phyloP scores from a whole-genome alignment of 2,113 vertebrate species.

The Nothoprocta perdicaria region DNA sequence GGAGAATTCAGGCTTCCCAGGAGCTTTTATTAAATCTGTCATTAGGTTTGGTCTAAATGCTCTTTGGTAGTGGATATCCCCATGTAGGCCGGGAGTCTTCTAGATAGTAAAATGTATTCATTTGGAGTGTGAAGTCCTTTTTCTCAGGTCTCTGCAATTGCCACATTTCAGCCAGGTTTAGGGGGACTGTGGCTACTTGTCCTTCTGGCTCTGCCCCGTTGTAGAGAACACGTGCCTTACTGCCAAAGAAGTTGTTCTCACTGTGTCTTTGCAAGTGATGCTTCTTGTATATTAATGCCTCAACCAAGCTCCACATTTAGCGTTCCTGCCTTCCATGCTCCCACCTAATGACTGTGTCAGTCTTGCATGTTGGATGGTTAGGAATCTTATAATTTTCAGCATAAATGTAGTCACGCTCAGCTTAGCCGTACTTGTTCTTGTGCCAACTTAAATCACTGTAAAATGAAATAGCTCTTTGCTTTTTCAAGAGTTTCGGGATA shows the following conservation, averaged over 20 bases:
- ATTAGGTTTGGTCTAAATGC: background rate
- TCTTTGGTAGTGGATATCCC: background rate
- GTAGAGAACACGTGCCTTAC: background rate
- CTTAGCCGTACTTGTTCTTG: background rate
- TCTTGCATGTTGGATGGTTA: background rate
- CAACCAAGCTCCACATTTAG: background rate
- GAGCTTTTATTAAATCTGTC: background rate
- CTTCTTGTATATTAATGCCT: background rate
- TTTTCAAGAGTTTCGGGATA: background rate
- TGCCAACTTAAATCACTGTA: background rate
- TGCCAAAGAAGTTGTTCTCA: background rate
- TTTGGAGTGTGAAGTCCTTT: background rate
- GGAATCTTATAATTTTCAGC: background rate
- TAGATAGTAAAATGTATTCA: background rate
- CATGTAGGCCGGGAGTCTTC: background rate
- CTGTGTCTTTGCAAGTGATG: too few relatives aligned
- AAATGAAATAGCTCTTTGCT: background rate
- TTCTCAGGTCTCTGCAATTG: background rate
- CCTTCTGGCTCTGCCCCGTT: background rate
- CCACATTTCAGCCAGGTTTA: background rate
- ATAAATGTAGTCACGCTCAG: accelerated
- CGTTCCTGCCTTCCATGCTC: background rate
- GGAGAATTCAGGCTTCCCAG: background rate
- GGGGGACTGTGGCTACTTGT: background rate
- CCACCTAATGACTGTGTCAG: background rate